Evolutionary conservation across 1,140 invertebrate species (phyloP).

Genomic region (Hylyphantes graminicola): DNA sequence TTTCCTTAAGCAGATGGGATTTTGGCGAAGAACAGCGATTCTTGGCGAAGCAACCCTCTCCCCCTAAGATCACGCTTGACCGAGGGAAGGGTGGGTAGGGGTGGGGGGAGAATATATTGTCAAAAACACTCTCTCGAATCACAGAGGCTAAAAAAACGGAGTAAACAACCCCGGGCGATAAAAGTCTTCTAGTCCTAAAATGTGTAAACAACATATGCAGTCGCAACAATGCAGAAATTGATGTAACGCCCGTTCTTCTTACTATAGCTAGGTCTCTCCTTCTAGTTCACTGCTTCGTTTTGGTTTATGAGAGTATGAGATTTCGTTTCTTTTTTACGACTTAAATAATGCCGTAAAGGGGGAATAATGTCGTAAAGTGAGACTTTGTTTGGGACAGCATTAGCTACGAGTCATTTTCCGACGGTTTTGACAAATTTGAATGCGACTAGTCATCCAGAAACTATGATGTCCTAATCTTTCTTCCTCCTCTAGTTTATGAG

Average conservation of each 20-base stretch:
- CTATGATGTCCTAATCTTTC: too few species aligned
- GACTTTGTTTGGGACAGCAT: too few species aligned
- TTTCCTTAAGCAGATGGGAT: background rate
- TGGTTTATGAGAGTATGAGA: constrained; percentile 25
- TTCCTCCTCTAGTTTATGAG: too few species aligned
- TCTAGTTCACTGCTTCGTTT: constrained; percentile 14
- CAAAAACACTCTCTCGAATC: constrained; percentile 51
- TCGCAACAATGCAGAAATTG: constrained; percentile 29
- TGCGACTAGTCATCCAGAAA: too few species aligned
- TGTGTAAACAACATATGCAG: constrained; percentile 59
- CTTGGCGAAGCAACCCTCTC: constrained; percentile 21
- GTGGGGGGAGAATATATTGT: constrained; percentile 27
- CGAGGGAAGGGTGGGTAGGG: constrained; percentile 27
- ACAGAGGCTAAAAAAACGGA: constrained; percentile 45
- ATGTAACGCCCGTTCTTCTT: constrained; percentile 21
- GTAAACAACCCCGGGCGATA: constrained; percentile 25
- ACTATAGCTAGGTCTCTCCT: constrained; percentile 7
- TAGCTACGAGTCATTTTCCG: too few species aligned
- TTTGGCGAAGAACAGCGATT: background rate
- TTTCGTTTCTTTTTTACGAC: constrained; percentile 6
- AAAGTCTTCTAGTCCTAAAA: constrained; percentile 43
- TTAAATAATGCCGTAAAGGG: constrained; percentile 19
- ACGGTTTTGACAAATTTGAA: too few species aligned
- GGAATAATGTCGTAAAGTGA: background rate
- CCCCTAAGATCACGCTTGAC: constrained; percentile 25